Evolutionary conservation across 2,888 invertebrate species (phyloP), one percentile per base, ranked within the genome.

Genomic region (Cephalotes varians): DNA sequence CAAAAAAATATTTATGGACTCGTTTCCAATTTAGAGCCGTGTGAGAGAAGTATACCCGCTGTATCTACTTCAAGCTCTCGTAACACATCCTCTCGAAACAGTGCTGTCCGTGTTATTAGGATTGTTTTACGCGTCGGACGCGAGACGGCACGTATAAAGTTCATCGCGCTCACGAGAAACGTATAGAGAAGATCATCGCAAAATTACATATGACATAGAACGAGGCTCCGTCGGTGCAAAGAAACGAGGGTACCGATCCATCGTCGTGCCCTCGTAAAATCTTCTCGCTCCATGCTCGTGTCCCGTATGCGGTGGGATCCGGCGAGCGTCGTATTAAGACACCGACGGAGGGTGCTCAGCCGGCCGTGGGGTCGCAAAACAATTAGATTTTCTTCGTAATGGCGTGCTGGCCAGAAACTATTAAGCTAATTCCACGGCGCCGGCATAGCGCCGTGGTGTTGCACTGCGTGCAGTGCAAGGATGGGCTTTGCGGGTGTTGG

Each of bases 381-480:
- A 85, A 90, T 90, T 89, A 87, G 86, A 89, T 90, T 84, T 88
- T 87, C 88, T 86, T 88, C 69, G 77, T 84, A 85, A 88, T 89
- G 81, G 86, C 74, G 73, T 79, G 82, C 79, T 83, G 87, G 82
- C 82, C 83, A 84, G 86, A 86, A 88, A 85, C 85, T 86, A 84
- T 87, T 85, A 86, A 83, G 86, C 86, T 88, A 86, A 88, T 88
- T 86, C 72, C 72, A 44, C 34, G 77, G 51, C 58, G 76, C 49
- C 28, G 18, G 74, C 56, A 37, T 65, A 34, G 65, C 49, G 25
- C 15, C 28, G 67, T 54, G 74, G 73, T 84, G 80, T 31, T 64
- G 62, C 62, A 25, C 62, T 51, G 64, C 62, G 74, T 76, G 34
- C 62, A 56, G 74, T 9, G 56, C 37, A 40, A 28, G 40, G 56